phyloP scores from a whole-genome alignment of 2,797 vertebrate genomes.

The Phataginus tetradactyla region DNA sequence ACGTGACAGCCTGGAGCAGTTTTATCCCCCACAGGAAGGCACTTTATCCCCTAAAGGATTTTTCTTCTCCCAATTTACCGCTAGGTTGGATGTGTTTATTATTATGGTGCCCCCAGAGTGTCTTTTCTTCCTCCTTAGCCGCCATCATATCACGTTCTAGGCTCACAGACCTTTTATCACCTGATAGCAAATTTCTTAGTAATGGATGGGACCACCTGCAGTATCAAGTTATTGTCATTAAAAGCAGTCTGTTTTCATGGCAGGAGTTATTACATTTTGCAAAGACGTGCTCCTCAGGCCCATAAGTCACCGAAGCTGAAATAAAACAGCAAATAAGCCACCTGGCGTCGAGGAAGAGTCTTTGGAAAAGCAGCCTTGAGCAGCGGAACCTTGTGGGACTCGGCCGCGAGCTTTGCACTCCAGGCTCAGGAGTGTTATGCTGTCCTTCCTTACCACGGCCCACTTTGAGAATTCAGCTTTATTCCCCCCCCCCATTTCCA shows the following conservation, averaged over 20 bases:
- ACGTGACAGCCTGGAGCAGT: fast-evolving
- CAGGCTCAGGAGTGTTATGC: neutral
- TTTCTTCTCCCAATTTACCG: neutral
- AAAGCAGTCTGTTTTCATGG: neutral
- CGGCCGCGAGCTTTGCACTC: neutral
- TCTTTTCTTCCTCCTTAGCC: neutral
- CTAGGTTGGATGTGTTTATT: neutral
- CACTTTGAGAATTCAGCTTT: constrained; percentile 14
- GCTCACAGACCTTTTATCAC: neutral
- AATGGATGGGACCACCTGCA: neutral
- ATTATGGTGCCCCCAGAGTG: neutral
- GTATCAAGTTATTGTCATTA: constrained; percentile 51
- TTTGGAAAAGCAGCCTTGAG: neutral
- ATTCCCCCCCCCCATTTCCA: constrained; percentile 9
- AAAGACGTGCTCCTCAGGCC: constrained; percentile 13
- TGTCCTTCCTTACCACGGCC: fast-evolving
- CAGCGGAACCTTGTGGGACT: constrained; percentile 36
- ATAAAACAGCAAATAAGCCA: constrained; percentile 50
- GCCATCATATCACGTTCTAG: neutral
- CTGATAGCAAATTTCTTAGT: neutral
- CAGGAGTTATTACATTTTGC: neutral
- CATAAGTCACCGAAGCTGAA: neutral
- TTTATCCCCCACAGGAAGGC: neutral
- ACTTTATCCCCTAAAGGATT: neutral
- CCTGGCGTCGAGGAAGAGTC: neutral